Percentiles rank a stretch among this genome's conserved stretches.
Evolutionary conservation across 2,113 vertebrate species (phyloP).

Genomic region (Lampris incognitus): DNA sequence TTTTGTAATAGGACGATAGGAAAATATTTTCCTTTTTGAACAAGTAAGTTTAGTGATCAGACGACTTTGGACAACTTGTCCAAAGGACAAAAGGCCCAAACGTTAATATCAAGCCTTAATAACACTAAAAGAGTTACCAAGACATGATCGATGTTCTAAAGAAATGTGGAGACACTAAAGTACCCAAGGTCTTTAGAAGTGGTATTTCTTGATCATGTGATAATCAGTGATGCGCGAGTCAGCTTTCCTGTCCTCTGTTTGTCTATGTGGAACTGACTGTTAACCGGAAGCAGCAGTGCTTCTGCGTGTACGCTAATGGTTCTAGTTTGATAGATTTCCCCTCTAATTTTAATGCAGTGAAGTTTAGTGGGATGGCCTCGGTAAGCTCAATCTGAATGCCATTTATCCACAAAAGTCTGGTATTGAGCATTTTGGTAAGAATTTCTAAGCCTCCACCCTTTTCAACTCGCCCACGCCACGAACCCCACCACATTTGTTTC

Average conservation of each 20-base stretch:
- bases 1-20: too few relatives aligned
- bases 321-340: constrained; percentile 50
- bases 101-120: too few relatives aligned
- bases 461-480: constrained; percentile 52
- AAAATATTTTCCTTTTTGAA: too few relatives aligned
- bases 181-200: not conserved
- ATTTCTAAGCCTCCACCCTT: constrained; percentile 45
- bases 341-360: not conserved
- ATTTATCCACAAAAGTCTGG: constrained; percentile 51
- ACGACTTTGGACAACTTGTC: too few relatives aligned
- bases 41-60: too few relatives aligned
- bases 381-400: constrained; percentile 25
- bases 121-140: too few relatives aligned
- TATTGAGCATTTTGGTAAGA: not conserved
- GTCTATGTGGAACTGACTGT: constrained; percentile 16
- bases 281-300: constrained; percentile 14
- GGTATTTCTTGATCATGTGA: constrained; percentile 28
- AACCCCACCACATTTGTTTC: constrained; percentile 62
- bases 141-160: not conserved
- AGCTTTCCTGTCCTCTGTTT: constrained; percentile 12
- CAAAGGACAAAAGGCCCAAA: too few relatives aligned
- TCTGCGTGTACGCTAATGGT: constrained; percentile 14
- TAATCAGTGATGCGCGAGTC: constrained; percentile 32
- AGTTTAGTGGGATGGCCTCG: constrained; percentile 25
- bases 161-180: not conserved